Base-by-base conservation (phyloP, 2,797 vertebrate genomes). In the Sebastes taczanowskii region DNA sequence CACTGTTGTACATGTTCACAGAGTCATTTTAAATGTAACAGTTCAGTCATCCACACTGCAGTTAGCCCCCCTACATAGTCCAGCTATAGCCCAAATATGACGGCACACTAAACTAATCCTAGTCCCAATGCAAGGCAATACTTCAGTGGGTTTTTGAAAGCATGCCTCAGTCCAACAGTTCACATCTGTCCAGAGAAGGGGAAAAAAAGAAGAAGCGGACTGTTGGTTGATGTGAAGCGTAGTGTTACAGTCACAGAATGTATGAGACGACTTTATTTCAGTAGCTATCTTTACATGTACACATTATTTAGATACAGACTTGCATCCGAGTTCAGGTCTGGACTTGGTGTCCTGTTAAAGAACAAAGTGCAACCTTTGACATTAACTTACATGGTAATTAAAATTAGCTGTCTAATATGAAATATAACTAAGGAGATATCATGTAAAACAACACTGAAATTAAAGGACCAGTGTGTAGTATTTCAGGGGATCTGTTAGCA, bases 1-100 rank as follows among this genome's bases (percentile, higher is more conserved):
- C 67, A 78, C 73, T 55, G 59, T 66, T 78, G 42, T 66, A 76
- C 22, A 11, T 80, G 63, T 90, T 80, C 73, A 82, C 73, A 78
- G 1, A 61, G 46, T 86, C 52, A 34, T 55, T 70, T 72, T 38
- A 72, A 56, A 81, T 66, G n/a, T 18, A 72, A 63, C 72, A 78
- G 52, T 71, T 77, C 29, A 64, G n/a, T 74, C 46, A 38, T 63
- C 60, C 52, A 63, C 34, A 30, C 58, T 49, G 55, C 49, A 61
- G 35, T 52, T 14, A 58, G 34, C 27, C 68, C 62, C 46, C 58
- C 35, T 20, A 68, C n/a, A 13, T 2, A 0, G 56, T 56, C 58
- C 77, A 71, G 66, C 29, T 10, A 49, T 49, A 13, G 32, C 9
- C 35, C 29, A 65, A 14, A 30, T 23, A 20, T 11, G 0, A 27